These are phyloP conservation scores for Leucophenga montana DNA, from an alignment of 2,888 invertebrate species.

Conservation along the genomic window DNA sequence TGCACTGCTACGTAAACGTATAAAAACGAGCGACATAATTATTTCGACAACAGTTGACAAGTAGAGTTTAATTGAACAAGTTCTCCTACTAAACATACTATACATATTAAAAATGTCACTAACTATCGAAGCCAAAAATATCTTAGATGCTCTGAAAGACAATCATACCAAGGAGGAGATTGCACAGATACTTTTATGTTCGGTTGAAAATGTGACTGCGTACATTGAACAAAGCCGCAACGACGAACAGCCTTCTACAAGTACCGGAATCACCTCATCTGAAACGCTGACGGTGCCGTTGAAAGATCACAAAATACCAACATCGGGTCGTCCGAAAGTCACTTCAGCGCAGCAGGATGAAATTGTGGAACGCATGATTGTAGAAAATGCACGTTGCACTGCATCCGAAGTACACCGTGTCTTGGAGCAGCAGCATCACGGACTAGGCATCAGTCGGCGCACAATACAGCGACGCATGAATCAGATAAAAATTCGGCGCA, in stretches of 20 bases:
- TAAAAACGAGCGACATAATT: no score
- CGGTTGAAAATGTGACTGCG: conserved; percentile 44
- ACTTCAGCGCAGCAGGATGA: conserved; percentile 44
- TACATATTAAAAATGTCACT: no score
- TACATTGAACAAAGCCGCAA: conserved; percentile 36
- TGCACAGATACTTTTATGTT: conserved; percentile 52
- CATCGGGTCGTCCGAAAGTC: conserved; percentile 51
- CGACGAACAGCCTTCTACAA: background rate
- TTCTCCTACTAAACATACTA: no score
- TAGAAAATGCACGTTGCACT: conserved; percentile 46
- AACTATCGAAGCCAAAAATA: no score
- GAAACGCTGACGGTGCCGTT: no score
- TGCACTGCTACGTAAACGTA: no score
- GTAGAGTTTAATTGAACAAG: no score
- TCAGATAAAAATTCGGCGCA: conserved; percentile 43
- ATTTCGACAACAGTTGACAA: no score
- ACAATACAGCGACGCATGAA: conserved; percentile 56
- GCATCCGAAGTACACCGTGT: conserved; percentile 53
- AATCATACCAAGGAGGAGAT: conserved; percentile 46
- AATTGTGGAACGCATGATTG: conserved; percentile 47
- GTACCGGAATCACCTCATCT: background rate
- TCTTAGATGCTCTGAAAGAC: conserved; percentile 29
- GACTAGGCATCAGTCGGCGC: conserved; percentile 54
- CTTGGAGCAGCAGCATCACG: conserved; percentile 35
- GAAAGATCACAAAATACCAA: background rate